Percentiles rank a stretch among this genome's conserved stretches.
phyloP scores from a whole-genome alignment of 2,113 vertebrate species.

The Syngnathus scovelli region DNA sequence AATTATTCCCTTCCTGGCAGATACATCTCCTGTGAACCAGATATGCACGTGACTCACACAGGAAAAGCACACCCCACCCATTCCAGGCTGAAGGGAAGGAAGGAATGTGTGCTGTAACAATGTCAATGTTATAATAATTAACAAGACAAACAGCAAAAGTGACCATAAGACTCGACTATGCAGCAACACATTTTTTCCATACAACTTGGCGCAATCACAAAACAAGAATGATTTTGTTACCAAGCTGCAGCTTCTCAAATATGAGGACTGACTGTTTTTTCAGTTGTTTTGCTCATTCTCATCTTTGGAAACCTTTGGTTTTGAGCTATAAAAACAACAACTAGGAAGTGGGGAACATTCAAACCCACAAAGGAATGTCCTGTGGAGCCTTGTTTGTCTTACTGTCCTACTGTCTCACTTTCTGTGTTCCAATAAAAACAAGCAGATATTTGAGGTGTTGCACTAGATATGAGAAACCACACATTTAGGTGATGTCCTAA shows the following conservation, averaged over 20 bases:
- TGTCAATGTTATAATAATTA: neutral
- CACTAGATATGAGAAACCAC: neutral
- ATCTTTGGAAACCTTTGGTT: neutral
- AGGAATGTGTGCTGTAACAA: neutral
- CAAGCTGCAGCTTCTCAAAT: neutral
- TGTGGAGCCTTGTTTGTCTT: neutral
- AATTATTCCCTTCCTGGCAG: slow-evolving; percentile 29
- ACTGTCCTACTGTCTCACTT: neutral
- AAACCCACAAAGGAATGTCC: neutral
- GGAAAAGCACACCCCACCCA: slow-evolving; percentile 16
- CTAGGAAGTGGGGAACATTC: neutral
- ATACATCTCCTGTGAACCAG: neutral
- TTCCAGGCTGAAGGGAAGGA: neutral
- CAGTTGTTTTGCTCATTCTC: neutral
- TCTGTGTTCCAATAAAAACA: neutral
- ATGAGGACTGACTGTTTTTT: neutral
- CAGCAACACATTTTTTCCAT: neutral
- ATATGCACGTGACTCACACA: slow-evolving; percentile 8
- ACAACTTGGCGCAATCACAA: neutral
- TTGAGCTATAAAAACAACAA: neutral
- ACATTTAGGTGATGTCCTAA: neutral
- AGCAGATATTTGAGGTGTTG: neutral
- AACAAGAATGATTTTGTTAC: neutral
- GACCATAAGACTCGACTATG: neutral
- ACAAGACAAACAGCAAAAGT: neutral